Evolutionary conservation across 2,888 invertebrate genomes (phyloP).

Genomic region (Andrena hattorfiana): DNA sequence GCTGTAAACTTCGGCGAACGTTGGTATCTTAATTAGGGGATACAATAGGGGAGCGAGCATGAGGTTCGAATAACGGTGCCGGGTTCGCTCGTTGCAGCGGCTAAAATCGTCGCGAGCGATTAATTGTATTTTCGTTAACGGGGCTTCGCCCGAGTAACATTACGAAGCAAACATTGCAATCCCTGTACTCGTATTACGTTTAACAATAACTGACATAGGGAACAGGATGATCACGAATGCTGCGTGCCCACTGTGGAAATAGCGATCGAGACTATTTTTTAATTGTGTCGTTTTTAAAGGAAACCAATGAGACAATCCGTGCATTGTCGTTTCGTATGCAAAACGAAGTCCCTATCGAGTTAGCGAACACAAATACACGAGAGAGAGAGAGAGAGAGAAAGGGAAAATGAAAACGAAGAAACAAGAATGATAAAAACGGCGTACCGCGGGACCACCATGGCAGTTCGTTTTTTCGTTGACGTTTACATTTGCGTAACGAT

Average conservation of each 20-base stretch:
- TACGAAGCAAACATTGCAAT: background rate
- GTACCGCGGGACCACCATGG: constrained; percentile 70
- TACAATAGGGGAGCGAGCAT: constrained; percentile 14
- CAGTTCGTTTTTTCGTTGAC: constrained; percentile 58
- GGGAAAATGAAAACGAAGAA: background rate
- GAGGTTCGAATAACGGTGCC: constrained; percentile 14
- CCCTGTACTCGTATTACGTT: constrained; percentile 26
- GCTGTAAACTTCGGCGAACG: constrained; percentile 22
- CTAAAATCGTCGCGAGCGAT: constrained; percentile 23
- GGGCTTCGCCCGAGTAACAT: constrained; percentile 5
- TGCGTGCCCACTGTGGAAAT: constrained; percentile 7
- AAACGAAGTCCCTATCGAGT: constrained; percentile 17
- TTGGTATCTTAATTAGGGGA: constrained; percentile 27
- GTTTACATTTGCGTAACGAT: constrained; percentile 67
- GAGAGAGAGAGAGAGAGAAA: background rate
- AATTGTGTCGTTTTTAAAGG: constrained; percentile 32
- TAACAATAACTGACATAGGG: constrained; percentile 12
- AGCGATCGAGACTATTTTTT: constrained; percentile 47
- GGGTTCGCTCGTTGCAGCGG: constrained; percentile 38
- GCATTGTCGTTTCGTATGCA: constrained; percentile 30
- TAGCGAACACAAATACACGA: background rate
- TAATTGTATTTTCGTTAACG: constrained; percentile 34
- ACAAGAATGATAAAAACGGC: constrained; percentile 37
- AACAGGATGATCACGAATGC: constrained; percentile 37
- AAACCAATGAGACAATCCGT: constrained; percentile 31